These are phyloP conservation scores for Hydrotaea cyrtoneurina DNA, from an alignment of 2,888 invertebrate species.

Conservation along the genomic window DNA sequence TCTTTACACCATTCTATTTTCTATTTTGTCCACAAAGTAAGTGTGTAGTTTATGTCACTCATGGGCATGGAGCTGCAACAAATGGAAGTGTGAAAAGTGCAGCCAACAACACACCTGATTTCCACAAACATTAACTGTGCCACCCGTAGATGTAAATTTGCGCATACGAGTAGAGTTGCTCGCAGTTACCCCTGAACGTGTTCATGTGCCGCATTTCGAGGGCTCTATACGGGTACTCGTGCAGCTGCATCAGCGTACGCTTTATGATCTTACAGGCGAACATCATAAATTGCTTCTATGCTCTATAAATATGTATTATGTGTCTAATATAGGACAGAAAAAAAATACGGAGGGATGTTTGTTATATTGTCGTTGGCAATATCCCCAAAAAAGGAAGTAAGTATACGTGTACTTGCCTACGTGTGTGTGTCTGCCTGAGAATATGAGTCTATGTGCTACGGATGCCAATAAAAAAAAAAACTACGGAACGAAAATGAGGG, in stretches of 20 bases:
- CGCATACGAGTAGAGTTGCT: slow-evolving; percentile 24
- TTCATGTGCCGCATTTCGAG: background rate
- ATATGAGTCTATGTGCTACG: background rate
- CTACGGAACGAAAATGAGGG: background rate
- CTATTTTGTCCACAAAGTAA: background rate
- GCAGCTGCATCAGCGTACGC: background rate
- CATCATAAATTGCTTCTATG: slow-evolving; percentile 28
- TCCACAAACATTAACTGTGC: background rate
- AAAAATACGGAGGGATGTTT: no score
- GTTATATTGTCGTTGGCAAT: background rate
- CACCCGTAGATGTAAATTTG: background rate
- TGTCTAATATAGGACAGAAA: background rate
- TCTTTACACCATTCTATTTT: background rate
- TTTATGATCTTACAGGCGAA: slow-evolving; percentile 1
- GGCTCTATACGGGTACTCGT: background rate
- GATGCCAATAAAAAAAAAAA: background rate
- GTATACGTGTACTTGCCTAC: no score
- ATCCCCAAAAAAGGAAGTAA: slow-evolving; percentile 2
- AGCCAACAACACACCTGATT: slow-evolving; percentile 3
- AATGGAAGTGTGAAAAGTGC: slow-evolving; percentile 12
- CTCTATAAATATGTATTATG: slow-evolving; percentile 18
- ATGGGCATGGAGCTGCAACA: background rate
- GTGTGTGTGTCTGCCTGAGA: no score
- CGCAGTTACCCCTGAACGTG: slow-evolving; percentile 15
- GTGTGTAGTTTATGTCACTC: slow-evolving; percentile 15